Conservation (phyloP, 2,113 vertebrate species). For the Grammomys dolichurus region DNA sequence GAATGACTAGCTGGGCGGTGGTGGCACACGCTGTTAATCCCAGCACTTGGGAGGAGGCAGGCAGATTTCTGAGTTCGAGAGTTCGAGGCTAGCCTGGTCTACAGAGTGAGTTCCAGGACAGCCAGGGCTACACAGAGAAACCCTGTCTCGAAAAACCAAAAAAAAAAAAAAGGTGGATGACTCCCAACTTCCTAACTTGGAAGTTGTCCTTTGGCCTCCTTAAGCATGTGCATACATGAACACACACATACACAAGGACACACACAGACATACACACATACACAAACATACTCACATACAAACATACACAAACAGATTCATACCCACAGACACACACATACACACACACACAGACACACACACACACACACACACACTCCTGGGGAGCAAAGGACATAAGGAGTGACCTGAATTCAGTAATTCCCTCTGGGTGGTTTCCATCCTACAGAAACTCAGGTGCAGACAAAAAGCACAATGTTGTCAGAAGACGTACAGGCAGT, state of each 20-base stretch:
- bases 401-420: slow-evolving; percentile 52
- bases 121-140: too few species aligned
- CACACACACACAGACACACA: neutral
- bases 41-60: too few species aligned
- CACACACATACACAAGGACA: neutral
- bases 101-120: too few species aligned
- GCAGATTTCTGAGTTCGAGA: too few species aligned
- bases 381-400: slow-evolving; percentile 7
- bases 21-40: too few species aligned
- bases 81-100: too few species aligned
- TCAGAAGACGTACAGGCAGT: slow-evolving; percentile 28
- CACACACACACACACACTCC: neutral
- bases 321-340: neutral
- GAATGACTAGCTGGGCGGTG: too few species aligned
- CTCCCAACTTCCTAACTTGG: too few species aligned
- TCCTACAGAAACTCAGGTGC: slow-evolving; percentile 4
- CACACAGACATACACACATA: neutral
- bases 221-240: neutral
- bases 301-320: neutral
- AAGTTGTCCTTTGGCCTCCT: neutral
- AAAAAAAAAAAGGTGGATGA: too few species aligned
- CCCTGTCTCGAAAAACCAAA: too few species aligned
- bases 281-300: neutral
- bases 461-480: slow-evolving; percentile 52
- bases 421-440: slow-evolving; percentile 35